Percentiles rank a stretch among this genome's conserved stretches.
phyloP scores from a whole-genome alignment of 1,140 invertebrate genomes.

The Acromyrmex charruanus region DNA sequence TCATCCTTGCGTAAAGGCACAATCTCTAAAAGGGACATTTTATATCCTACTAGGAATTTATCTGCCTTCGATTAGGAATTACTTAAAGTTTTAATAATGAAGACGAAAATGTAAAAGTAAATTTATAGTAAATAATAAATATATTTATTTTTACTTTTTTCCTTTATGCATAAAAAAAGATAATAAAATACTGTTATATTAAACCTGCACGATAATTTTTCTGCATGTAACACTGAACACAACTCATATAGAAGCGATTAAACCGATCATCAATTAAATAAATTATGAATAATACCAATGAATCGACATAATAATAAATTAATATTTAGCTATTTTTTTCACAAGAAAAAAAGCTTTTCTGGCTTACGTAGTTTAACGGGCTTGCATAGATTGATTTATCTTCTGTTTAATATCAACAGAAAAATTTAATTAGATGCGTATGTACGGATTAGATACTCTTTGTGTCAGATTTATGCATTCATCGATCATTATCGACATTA shows the following conservation, averaged over 20 bases:
- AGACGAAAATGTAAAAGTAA: not conserved
- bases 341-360: not conserved
- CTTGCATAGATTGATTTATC: not conserved
- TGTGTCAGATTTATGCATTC: conserved; percentile 18
- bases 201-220: not conserved
- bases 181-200: not conserved
- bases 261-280: not conserved
- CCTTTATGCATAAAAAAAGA: not conserved
- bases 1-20: not conserved
- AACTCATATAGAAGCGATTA: not conserved
- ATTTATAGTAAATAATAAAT: too few relatives aligned
- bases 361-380: not conserved
- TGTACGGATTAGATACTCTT: not conserved
- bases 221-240: not conserved
- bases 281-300: too few relatives aligned
- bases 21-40: not conserved
- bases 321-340: conserved; percentile 7
- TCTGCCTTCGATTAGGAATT: not conserved
- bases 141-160: not conserved
- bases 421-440: not conserved
- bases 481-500: conserved; percentile 33
- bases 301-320: not conserved
- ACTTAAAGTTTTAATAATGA: not conserved
- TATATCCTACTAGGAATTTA: not conserved
- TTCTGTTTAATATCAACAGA: not conserved